Conservation (phyloP, 2,888 invertebrate species). For the Pollenia amentaria region DNA sequence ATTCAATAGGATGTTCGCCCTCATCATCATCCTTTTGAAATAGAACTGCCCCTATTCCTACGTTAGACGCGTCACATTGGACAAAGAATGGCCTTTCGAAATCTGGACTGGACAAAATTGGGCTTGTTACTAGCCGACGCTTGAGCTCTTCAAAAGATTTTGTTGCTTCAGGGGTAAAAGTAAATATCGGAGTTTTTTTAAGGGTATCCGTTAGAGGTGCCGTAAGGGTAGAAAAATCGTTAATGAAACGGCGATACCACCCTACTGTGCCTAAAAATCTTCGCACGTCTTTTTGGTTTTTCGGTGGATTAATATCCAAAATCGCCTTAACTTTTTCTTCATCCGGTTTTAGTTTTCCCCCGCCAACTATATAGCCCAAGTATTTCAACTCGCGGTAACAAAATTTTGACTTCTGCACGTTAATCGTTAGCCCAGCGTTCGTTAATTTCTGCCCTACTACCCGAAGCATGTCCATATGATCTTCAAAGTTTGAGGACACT, state of each 20-base stretch:
- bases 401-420: slow-evolving; percentile 44
- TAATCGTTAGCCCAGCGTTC: slow-evolving; percentile 25
- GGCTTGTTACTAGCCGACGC: neutral
- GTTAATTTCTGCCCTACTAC: slow-evolving; percentile 4
- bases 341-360: slow-evolving; percentile 20
- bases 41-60: slow-evolving; percentile 45
- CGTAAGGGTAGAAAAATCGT: slow-evolving; percentile 15
- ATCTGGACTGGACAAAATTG: slow-evolving; percentile 11
- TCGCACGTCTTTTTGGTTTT: neutral
- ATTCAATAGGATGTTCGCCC: slow-evolving; percentile 49
- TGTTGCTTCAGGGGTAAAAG: neutral
- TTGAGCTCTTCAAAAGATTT: slow-evolving; percentile 8
- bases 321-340: neutral
- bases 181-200: slow-evolving; percentile 9
- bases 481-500: too few species aligned
- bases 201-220: slow-evolving; percentile 30
- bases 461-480: too few species aligned
- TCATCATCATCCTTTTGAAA: slow-evolving; percentile 46
- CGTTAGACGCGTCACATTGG: slow-evolving; percentile 39
- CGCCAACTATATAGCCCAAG: slow-evolving; percentile 38
- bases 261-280: slow-evolving; percentile 8
- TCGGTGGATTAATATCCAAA: neutral
- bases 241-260: slow-evolving; percentile 37
- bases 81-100: slow-evolving; percentile 22
- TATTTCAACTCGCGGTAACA: slow-evolving; percentile 27